Evolutionary conservation across 2,797 vertebrate genomes (phyloP), one percentile per base, ranked within the genome.

Genomic region (Myotis planiceps): DNA sequence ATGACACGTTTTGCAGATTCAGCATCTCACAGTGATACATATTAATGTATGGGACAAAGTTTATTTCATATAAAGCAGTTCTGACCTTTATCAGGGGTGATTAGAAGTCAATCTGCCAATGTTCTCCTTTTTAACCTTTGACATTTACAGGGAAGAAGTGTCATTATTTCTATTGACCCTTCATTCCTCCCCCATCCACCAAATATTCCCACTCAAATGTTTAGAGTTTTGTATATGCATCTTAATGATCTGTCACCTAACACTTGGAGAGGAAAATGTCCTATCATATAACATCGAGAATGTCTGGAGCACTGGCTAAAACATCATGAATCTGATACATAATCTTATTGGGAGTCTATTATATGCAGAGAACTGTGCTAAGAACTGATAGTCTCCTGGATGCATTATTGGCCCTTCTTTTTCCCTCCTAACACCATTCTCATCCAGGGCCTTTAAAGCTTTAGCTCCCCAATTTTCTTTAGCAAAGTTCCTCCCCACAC

Each of bases 261-360:
- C 10, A 89, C 3, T 85, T 66, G 49, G 72, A 76, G 86, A 91
- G 69, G 75, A 72, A 86, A 95, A 92, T n/a, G n/a, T 55, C 75
- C 34, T 53, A 21, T 88, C 53, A 81, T 39, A 69, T 78, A 84
- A 78, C 27, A 92, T 45, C 71, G 72, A 72, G 34, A 84, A 69
- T 6, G 5, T 69, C 37, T 82, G 49, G 21, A 60, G 25, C 47
- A 82, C 42, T 69, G 14, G 27, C 51, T 86, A 81, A 84, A 92
- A 55, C 15, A 42, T 81, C 19, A 90, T 49, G 10, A 6, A 72
- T 74, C 58, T 88, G 27, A 85, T 49, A 86, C 81, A 78, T 81
- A 96, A 94, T 8, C 16, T 65, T 85, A 45, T 10, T 69, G 37
- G 37, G 12, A 47, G 21, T 84, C 47, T 68, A 80, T 29, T 58